These are phyloP conservation scores for Lepilemur septentrionalis DNA, from an alignment of 2,797 vertebrate species.

Conservation along the genomic window DNA sequence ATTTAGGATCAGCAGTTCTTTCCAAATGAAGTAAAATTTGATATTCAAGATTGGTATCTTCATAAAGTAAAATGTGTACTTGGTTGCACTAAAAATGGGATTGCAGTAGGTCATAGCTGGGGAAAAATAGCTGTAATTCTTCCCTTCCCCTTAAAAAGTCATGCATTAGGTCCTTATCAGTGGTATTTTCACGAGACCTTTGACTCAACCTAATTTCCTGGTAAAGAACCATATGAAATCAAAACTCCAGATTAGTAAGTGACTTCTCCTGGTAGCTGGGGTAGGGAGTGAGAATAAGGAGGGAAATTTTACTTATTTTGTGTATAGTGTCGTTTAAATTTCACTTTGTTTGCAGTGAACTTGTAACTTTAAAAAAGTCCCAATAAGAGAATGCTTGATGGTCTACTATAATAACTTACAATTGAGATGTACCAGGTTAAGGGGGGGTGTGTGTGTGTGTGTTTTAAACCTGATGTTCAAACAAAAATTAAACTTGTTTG, in stretches of 20 bases:
- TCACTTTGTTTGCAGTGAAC: neutral
- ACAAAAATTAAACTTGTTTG: neutral
- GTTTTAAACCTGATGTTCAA: neutral
- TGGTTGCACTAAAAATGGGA: neutral
- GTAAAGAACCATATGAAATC: neutral
- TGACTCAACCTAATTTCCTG: neutral
- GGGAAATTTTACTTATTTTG: neutral
- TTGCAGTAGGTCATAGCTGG: neutral
- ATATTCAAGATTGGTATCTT: neutral
- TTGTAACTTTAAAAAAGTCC: neutral
- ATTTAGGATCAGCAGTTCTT: constrained; percentile 13
- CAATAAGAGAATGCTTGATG: neutral
- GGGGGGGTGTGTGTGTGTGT: neutral
- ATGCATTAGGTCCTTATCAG: rapidly evolving
- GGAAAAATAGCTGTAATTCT: neutral
- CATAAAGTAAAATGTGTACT: neutral
- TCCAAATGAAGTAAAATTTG: constrained; percentile 12
- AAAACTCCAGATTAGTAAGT: neutral
- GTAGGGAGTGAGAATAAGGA: neutral
- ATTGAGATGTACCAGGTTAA: neutral
- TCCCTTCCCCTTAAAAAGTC: neutral
- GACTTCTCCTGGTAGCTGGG: neutral
- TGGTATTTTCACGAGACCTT: neutral
- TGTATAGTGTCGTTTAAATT: neutral
- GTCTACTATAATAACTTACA: neutral